Evolutionary conservation across 2,888 invertebrate genomes (phyloP).

Genomic region (Aspidapion aeneum): DNA sequence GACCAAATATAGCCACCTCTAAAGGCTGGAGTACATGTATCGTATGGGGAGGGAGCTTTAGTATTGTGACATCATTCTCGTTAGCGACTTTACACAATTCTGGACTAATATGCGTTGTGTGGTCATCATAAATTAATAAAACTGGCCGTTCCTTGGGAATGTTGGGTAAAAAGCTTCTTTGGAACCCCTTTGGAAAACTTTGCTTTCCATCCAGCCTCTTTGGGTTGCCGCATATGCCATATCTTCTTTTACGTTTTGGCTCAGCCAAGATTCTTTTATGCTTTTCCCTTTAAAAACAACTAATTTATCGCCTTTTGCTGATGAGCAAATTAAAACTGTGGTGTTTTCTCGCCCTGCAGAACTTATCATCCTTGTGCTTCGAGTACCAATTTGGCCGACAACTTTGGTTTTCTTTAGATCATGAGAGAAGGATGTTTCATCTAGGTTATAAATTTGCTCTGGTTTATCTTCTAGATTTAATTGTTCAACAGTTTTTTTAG

Average conservation of each 20-base stretch:
- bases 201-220: slow-evolving; percentile 10
- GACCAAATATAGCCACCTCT: slow-evolving; percentile 21
- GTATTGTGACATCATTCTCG: slow-evolving; percentile 21
- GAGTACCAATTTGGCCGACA: slow-evolving; percentile 17
- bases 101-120: slow-evolving; percentile 30
- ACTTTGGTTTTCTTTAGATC: slow-evolving; percentile 24
- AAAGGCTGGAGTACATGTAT: slow-evolving; percentile 21
- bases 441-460: slow-evolving; percentile 19
- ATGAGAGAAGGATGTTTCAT: slow-evolving; percentile 22
- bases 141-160: slow-evolving; percentile 4
- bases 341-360: slow-evolving; percentile 20
- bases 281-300: slow-evolving; percentile 22
- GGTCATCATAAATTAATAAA: slow-evolving; percentile 29
- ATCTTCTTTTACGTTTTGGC: slow-evolving; percentile 5
- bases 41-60: slow-evolving; percentile 6
- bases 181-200: slow-evolving; percentile 7
- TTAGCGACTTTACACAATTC: slow-evolving; percentile 28
- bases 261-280: slow-evolving; percentile 21
- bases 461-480: slow-evolving; percentile 19
- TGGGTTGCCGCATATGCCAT: slow-evolving; percentile 7
- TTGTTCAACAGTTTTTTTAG: not conserved
- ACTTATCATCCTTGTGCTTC: slow-evolving; percentile 1
- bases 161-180: slow-evolving; percentile 7
- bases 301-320: slow-evolving; percentile 18
- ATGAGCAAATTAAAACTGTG: slow-evolving; percentile 10